A percentile compares a stretch with the other conserved stretches of the same genome.
phyloP scores from a whole-genome alignment of 2,888 invertebrate genomes.

The Megalurothrips usitatus region DNA sequence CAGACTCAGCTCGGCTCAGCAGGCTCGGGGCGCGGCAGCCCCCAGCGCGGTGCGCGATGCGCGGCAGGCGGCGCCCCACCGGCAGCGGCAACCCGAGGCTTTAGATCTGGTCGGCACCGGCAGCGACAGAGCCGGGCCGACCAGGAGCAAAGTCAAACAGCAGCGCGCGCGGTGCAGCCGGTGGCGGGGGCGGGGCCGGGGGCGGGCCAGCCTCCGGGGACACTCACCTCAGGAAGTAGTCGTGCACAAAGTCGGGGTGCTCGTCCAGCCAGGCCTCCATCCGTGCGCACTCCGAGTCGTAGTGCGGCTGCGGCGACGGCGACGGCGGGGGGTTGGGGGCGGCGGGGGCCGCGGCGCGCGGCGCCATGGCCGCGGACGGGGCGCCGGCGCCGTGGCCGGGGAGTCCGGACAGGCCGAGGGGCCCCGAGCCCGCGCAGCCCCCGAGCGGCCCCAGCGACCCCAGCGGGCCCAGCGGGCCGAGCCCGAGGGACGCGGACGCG shows the following conservation, averaged over 20 bases:
- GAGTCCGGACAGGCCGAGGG: slow-evolving; percentile 43
- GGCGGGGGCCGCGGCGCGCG: slow-evolving; percentile 46
- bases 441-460: slow-evolving; percentile 20
- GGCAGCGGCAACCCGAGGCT: too few relatives aligned
- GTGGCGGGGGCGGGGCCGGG: too few relatives aligned
- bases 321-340: slow-evolving; percentile 43
- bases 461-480: slow-evolving; percentile 44
- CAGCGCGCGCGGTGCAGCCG: neutral
- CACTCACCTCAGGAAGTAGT: slow-evolving; percentile 83
- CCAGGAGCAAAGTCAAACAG: neutral
- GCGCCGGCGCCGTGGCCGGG: slow-evolving; percentile 44
- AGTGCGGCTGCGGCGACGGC: slow-evolving; percentile 52
- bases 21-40: too few relatives aligned
- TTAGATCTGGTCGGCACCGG: neutral
- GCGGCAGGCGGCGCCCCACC: neutral
- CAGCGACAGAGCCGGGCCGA: neutral
- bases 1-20: too few relatives aligned
- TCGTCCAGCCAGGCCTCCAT: slow-evolving; percentile 96
- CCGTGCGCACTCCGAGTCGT: slow-evolving; percentile 81
- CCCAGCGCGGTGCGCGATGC: neutral
- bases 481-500: slow-evolving; percentile 48
- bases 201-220: neutral
- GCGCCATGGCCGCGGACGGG: slow-evolving; percentile 35
- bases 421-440: too few relatives aligned
- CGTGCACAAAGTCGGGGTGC: slow-evolving; percentile 91